Evolutionary conservation across 64 coral and sea anemone genomes (phyloP).

Genomic region (Exaiptasia diaphana): DNA sequence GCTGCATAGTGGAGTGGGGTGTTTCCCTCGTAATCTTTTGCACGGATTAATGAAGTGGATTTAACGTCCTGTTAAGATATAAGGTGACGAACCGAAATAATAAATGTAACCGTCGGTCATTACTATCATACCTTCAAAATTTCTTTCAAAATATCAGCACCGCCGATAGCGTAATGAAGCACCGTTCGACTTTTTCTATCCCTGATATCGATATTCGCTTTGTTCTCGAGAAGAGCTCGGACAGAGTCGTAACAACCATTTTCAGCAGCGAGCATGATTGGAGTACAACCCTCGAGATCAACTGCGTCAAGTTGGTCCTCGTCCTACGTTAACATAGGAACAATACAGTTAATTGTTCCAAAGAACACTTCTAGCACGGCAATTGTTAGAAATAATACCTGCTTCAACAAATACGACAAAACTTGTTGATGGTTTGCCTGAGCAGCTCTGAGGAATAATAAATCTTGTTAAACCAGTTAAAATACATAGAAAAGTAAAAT

Average conservation of each 20-base stretch:
- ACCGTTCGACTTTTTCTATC: constrained; percentile 74
- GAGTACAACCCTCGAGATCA: constrained; percentile 69
- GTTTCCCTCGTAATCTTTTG: constrained; percentile 80
- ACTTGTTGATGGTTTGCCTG: constrained; percentile 77
- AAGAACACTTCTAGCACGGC: neutral
- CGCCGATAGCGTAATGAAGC: constrained; percentile 78
- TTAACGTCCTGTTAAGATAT: constrained; percentile 65
- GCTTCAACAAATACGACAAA: constrained; percentile 71
- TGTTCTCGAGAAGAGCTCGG: constrained; percentile 64
- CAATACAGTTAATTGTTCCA: no score
- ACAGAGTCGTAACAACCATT: constrained; percentile 69
- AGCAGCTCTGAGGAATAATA: constrained; percentile 40
- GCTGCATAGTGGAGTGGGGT: constrained; percentile 84
- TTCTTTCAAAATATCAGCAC: constrained; percentile 76
- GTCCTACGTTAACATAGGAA: constrained; percentile 18
- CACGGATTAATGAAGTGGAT: constrained; percentile 65
- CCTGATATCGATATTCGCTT: constrained; percentile 78
- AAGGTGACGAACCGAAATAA: no score
- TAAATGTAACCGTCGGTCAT: neutral
- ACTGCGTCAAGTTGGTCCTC: constrained; percentile 66
- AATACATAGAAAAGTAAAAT: neutral
- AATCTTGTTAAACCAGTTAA: neutral
- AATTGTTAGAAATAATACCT: constrained; percentile 28
- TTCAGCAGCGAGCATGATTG: constrained; percentile 80
- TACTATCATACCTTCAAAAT: constrained; percentile 69